These are phyloP conservation scores for Sciurus vulgaris DNA, from an alignment of 2,797 vertebrate species.

Conservation along the genomic window DNA sequence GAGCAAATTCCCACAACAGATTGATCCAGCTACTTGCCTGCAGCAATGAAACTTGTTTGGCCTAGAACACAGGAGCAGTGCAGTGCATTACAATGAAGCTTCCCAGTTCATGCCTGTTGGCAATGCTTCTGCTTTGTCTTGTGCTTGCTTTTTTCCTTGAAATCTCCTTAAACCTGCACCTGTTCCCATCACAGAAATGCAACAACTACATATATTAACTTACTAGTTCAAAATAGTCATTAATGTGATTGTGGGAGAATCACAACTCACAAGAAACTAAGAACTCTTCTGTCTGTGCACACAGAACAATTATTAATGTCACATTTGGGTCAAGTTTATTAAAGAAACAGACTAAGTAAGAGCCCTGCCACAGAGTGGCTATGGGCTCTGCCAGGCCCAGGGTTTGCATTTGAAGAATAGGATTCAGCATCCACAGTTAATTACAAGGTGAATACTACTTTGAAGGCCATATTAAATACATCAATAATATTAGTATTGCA, in stretches of 20 bases:
- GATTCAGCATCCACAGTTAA: not conserved
- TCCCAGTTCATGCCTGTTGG: rapidly evolving
- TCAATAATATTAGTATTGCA: not conserved
- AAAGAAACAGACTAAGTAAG: not conserved
- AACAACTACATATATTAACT: not conserved
- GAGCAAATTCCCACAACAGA: slow-evolving; percentile 76
- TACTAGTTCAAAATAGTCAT: slow-evolving; percentile 13
- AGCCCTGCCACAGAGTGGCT: not conserved
- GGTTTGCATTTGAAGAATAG: not conserved
- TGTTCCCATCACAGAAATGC: not conserved
- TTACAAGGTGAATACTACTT: not conserved
- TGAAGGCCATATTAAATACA: not conserved
- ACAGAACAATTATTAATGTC: not conserved
- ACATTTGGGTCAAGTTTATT: not conserved
- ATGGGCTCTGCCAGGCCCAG: not conserved
- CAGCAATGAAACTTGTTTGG: slow-evolving; percentile 64
- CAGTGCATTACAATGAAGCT: slow-evolving; percentile 69
- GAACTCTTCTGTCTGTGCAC: not conserved
- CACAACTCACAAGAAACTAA: not conserved
- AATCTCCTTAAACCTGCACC: slow-evolving; percentile 29
- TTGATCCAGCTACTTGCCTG: slow-evolving; percentile 79
- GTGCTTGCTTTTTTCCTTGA: slow-evolving; percentile 21
- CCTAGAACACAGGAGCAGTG: slow-evolving; percentile 59
- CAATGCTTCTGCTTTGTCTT: not conserved
- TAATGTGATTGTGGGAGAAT: slow-evolving; percentile 18